Conservation (phyloP, 2,797 vertebrate species). For the Avahi laniger region DNA sequence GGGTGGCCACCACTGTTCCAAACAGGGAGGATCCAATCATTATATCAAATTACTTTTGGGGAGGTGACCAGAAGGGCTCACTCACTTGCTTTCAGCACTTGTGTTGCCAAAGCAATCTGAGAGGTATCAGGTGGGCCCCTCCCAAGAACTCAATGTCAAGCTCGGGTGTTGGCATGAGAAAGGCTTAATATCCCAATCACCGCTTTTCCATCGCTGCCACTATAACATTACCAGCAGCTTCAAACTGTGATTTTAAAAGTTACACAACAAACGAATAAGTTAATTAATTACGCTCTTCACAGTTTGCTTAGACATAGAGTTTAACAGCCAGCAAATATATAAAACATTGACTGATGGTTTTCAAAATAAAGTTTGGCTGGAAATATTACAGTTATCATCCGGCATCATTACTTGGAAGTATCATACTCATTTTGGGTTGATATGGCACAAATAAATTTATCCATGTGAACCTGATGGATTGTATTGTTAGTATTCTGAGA, state of each 20-base stretch:
- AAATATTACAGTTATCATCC: slow-evolving; percentile 6
- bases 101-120: not conserved
- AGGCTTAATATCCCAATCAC: not conserved
- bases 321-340: not conserved
- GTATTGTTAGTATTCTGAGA: not conserved
- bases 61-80: not conserved
- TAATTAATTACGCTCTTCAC: not conserved
- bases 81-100: not conserved
- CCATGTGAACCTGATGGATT: not conserved
- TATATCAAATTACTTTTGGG: not conserved
- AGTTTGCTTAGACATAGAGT: not conserved
- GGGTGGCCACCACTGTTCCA: not conserved
- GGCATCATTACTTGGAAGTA: not conserved
- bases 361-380: slow-evolving; percentile 21
- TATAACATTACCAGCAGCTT: not conserved
- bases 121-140: not conserved
- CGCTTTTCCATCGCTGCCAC: not conserved
- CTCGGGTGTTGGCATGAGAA: not conserved
- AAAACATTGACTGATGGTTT: not conserved
- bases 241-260: slow-evolving; percentile 20
- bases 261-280: not conserved
- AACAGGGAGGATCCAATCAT: not conserved
- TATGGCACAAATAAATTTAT: not conserved
- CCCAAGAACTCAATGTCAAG: not conserved
- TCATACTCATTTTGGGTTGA: not conserved